A percentile compares a stretch with the other conserved stretches of the same genome.
These are phyloP conservation scores for Chaetodon trifasciatus DNA, from an alignment of 2,797 vertebrate genomes.

Conservation along the genomic window DNA sequence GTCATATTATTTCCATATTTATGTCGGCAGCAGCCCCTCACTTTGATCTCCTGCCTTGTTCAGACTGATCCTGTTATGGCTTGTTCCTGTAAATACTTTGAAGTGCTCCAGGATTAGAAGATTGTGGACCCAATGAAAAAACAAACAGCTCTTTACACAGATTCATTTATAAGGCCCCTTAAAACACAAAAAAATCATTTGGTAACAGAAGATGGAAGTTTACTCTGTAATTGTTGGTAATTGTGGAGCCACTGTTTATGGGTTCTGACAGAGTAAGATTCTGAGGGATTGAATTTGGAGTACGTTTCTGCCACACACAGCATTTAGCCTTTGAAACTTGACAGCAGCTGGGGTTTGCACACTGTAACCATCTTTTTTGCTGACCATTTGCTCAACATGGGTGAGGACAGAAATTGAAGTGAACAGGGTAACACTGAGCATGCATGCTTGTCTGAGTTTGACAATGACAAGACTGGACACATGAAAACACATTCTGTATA, in stretches of 20 bases:
- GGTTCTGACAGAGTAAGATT: slow-evolving; percentile 72
- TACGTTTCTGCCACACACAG: slow-evolving; percentile 62
- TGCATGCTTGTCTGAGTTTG: slow-evolving; percentile 31
- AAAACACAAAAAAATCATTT: slow-evolving; percentile 78
- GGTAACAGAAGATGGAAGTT: slow-evolving; percentile 83
- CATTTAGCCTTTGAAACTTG: slow-evolving; percentile 74
- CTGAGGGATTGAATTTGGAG: slow-evolving; percentile 76
- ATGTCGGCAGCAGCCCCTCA: slow-evolving; percentile 67
- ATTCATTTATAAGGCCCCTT: slow-evolving; percentile 75
- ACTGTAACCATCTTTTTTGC: slow-evolving; percentile 44
- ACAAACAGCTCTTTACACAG: slow-evolving; percentile 78
- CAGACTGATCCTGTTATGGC: slow-evolving; percentile 81
- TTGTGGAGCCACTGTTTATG: slow-evolving; percentile 80
- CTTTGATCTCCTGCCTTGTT: slow-evolving; percentile 78
- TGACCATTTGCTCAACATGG: slow-evolving; percentile 48
- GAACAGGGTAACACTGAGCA: slow-evolving; percentile 32
- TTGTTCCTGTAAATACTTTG: slow-evolving; percentile 84
- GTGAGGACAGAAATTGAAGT: slow-evolving; percentile 2
- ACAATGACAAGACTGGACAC: slow-evolving; percentile 30
- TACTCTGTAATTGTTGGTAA: slow-evolving; percentile 84
- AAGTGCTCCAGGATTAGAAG: slow-evolving; percentile 81
- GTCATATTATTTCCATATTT: slow-evolving; percentile 84
- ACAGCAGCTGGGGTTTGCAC: slow-evolving; percentile 57
- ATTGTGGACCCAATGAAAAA: slow-evolving; percentile 78
- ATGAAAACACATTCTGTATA: slow-evolving; percentile 7